Evolutionary conservation across 2,797 vertebrate species (phyloP).

Genomic region (Toxotes lorentzi): DNA sequence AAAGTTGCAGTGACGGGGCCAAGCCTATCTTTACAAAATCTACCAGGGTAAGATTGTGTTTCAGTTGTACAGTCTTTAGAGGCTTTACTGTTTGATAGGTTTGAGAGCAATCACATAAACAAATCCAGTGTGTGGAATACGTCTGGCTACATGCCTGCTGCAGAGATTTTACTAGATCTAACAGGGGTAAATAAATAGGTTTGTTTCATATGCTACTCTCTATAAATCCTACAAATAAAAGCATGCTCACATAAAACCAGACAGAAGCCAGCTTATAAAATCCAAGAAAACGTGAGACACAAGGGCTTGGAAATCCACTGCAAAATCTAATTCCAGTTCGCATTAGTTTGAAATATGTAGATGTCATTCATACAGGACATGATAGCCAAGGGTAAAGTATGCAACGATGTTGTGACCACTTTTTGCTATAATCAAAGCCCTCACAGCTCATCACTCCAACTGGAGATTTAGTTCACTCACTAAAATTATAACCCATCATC

Average conservation of each 20-base stretch:
- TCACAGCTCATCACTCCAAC: constrained; percentile 34
- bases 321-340: constrained; percentile 21
- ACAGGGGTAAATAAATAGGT: constrained; percentile 25
- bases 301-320: background rate
- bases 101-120: constrained; percentile 36
- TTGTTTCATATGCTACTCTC: constrained; percentile 1
- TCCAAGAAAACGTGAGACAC: background rate
- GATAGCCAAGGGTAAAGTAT: constrained; percentile 33
- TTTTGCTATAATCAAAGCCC: constrained; percentile 34
- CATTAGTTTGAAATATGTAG: constrained; percentile 35
- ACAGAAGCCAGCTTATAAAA: constrained; percentile 24
- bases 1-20: constrained; percentile 53
- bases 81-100: constrained; percentile 39
- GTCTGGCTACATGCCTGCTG: constrained; percentile 23
- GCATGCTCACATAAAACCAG: constrained; percentile 2
- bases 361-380: constrained; percentile 31
- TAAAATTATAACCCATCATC: constrained; percentile 32
- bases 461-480: constrained; percentile 46
- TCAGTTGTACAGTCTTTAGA: constrained; percentile 36
- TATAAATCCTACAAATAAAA: constrained; percentile 29
- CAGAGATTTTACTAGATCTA: constrained; percentile 20
- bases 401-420: constrained; percentile 25
- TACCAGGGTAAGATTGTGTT: constrained; percentile 50
- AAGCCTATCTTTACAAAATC: constrained; percentile 53
- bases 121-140: constrained; percentile 24